Conservation (phyloP, 1,140 invertebrate species). For the Bacillus rossius region DNA sequence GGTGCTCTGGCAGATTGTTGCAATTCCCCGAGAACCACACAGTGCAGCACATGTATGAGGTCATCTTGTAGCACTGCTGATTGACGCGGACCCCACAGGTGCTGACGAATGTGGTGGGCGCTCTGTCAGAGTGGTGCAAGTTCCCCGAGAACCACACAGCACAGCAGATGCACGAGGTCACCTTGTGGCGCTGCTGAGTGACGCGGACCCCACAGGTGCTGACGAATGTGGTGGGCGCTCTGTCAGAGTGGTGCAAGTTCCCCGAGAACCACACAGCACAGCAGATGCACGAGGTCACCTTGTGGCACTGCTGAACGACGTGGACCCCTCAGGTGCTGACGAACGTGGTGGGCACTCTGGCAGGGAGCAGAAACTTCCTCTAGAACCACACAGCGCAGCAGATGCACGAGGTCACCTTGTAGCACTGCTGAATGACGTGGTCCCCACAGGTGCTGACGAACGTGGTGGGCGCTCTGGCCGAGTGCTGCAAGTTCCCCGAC, state of each 20-base stretch:
- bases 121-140: slow-evolving; percentile 82
- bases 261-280: slow-evolving; percentile 59
- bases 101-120: slow-evolving; percentile 84
- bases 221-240: slow-evolving; percentile 78
- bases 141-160: slow-evolving; percentile 55
- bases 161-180: slow-evolving; percentile 60
- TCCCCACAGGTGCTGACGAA: slow-evolving; percentile 76
- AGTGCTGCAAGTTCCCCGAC: slow-evolving; percentile 67
- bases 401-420: slow-evolving; percentile 65
- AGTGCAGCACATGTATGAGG: slow-evolving; percentile 58
- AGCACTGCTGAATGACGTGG: slow-evolving; percentile 69
- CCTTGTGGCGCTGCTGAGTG: slow-evolving; percentile 67
- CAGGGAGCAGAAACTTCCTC: slow-evolving; percentile 67
- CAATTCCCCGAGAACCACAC: slow-evolving; percentile 59
- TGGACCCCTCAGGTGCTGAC: slow-evolving; percentile 76
- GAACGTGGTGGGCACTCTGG: slow-evolving; percentile 79
- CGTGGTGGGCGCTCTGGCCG: slow-evolving; percentile 81
- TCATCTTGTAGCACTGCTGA: slow-evolving; percentile 68
- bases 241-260: slow-evolving; percentile 73
- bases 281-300: slow-evolving; percentile 64
- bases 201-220: slow-evolving; percentile 76
- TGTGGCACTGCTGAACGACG: slow-evolving; percentile 68
- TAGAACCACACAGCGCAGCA: slow-evolving; percentile 59
- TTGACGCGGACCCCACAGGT: slow-evolving; percentile 63
- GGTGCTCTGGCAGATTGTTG: slow-evolving; percentile 78